A percentile compares a stretch with the other conserved stretches of the same genome.
Evolutionary conservation across 2,888 invertebrate genomes (phyloP).

Genomic region (Teleogryllus oceanicus): DNA sequence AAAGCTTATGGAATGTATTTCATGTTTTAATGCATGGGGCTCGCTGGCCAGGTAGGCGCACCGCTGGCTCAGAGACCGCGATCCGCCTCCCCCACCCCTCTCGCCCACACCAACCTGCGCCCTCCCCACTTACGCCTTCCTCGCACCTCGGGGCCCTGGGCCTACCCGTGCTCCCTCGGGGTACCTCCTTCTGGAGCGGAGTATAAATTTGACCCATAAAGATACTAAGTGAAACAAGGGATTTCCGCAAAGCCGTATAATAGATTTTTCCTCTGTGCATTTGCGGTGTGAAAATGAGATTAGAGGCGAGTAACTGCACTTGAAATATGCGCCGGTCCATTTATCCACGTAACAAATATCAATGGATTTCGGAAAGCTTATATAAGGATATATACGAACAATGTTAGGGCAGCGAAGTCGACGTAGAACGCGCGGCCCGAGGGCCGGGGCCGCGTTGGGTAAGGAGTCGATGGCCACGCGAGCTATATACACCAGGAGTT

Average conservation of each 20-base stretch:
- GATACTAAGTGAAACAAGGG: slow-evolving; percentile 9
- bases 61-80: too few species aligned
- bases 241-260: neutral
- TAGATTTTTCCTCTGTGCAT: neutral
- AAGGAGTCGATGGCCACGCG: neutral
- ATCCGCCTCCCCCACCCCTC: too few species aligned
- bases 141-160: neutral
- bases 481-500: neutral
- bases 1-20: slow-evolving; percentile 18
- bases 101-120: neutral
- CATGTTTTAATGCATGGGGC: slow-evolving; percentile 18
- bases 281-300: neutral
- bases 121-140: neutral
- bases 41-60: neutral
- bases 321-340: neutral
- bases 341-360: slow-evolving; percentile 1
- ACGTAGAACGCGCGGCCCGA: neutral
- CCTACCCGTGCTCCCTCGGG: neutral
- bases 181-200: neutral
- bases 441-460: neutral
- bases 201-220: neutral
- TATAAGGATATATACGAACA: slow-evolving; percentile 5
- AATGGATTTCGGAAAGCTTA: neutral
- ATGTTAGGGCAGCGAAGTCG: neutral
- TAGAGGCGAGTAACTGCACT: neutral